A percentile compares a stretch with the other conserved stretches of the same genome.
Conservation (phyloP, 1,140 invertebrate genomes). For the Hesperophylax magnus region DNA sequence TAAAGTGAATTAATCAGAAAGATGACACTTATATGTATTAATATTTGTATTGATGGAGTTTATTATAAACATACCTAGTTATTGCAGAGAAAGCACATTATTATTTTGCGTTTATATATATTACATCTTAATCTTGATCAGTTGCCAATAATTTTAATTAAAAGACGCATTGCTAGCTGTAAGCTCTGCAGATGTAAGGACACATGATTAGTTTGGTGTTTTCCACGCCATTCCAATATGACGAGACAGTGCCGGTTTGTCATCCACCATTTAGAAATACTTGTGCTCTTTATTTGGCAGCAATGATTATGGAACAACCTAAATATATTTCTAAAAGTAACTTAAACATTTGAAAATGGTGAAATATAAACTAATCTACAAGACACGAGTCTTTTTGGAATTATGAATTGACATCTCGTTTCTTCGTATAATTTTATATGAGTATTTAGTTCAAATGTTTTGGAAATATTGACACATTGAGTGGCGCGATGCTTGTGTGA, state of each 20-base stretch:
- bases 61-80: slow-evolving; percentile 31
- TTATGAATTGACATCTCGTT: slow-evolving; percentile 24
- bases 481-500: not conserved
- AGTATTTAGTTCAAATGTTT: not conserved
- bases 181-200: slow-evolving; percentile 16
- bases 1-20: slow-evolving; percentile 1
- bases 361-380: not conserved
- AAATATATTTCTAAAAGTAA: not conserved
- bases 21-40: slow-evolving; percentile 11
- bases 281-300: not conserved
- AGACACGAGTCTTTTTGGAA: slow-evolving; percentile 9
- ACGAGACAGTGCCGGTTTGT: not conserved
- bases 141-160: not conserved
- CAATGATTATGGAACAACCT: slow-evolving; percentile 1
- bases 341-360: not conserved
- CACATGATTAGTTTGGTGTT: slow-evolving; percentile 4
- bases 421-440: too few relatives aligned
- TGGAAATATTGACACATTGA: not conserved
- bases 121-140: slow-evolving; percentile 21
- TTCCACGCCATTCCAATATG: not conserved
- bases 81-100: slow-evolving; percentile 33
- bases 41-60: slow-evolving; percentile 18
- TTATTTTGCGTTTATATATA: slow-evolving; percentile 11
- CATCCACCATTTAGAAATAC: slow-evolving; percentile 2
- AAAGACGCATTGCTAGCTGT: slow-evolving; percentile 1